Base-by-base conservation (phyloP, 2,797 vertebrate species). In the Manis pentadactyla region DNA sequence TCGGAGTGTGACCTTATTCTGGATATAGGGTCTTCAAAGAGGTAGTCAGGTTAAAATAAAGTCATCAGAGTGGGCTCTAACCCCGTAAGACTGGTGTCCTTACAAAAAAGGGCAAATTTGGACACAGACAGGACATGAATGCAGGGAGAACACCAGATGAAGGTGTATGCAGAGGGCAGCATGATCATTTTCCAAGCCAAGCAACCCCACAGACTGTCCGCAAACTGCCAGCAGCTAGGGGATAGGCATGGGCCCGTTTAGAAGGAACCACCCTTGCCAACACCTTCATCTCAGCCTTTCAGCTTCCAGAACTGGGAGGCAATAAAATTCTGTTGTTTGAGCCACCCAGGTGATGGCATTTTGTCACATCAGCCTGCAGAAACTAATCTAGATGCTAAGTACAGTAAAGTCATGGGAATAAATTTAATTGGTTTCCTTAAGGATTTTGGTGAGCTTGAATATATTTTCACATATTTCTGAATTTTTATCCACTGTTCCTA, bases 21-120 rank as follows among this genome's bases (percentile, higher is more conserved):
- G 39, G 66, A 49, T 92, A 92, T 6, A 79, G 42, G 39, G 18
- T 61, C 37, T 84, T 92, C 25, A 74, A 51, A 89, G 66, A 85
- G 42, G 12, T 81, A 68, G 39, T 64, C 8, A 34, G 37, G 34
- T 93, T 94, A 61, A 94, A 89, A 93, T 81, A 21, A 73, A 11
- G 51, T 85, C 31, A 31, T 53, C n/a, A 85, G 42, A 29, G 19
- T 89, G 27, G 25, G 9, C n/a, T 23, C 51, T 69, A 85, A 79
- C 15, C 18, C n/a, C 53, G 0, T 25, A 66, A 37, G 17, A 73
- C 12, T 73, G 49, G 19, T 10, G 64, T 51, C 14, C 74, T 90
- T 53, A 74, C 37, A 10, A 64, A 17, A 73, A 92, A 78, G 57
- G n/a, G 46, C n/a, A 88, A 84, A 94, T 78, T 85, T 81, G 74